Evolutionary conservation across 2,113 vertebrate genomes (phyloP).

Genomic region (Myotis davidii): DNA sequence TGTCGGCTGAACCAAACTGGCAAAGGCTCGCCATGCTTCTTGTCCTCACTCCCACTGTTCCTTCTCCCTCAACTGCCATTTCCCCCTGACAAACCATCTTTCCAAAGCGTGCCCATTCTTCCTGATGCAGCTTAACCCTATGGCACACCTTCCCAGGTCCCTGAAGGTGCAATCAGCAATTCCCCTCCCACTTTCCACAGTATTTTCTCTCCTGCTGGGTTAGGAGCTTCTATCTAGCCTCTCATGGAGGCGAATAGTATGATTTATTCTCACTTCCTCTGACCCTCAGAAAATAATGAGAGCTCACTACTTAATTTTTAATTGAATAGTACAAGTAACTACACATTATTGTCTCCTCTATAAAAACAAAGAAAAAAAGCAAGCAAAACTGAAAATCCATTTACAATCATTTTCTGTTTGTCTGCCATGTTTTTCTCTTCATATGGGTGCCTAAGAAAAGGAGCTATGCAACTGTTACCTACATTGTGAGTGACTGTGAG

Average conservation of each 20-base stretch:
- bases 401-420: neutral
- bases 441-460: neutral
- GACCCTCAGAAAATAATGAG: neutral
- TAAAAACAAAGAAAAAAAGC: neutral
- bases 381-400: neutral
- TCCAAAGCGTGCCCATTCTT: neutral
- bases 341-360: neutral
- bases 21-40: neutral
- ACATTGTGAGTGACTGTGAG: neutral
- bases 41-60: neutral
- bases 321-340: neutral
- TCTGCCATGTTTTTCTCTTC: neutral
- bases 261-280: neutral
- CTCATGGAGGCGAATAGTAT: neutral
- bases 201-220: neutral
- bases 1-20: too few species aligned
- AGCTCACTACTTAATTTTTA: neutral
- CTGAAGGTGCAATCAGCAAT: accelerated
- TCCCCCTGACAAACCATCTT: neutral
- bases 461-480: neutral
- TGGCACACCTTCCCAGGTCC: too few species aligned
- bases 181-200: neutral
- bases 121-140: neutral
- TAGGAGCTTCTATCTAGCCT: neutral
- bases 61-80: neutral